These are phyloP conservation scores for Maniola jurtina DNA, from an alignment of 1,140 invertebrate genomes.

Conservation along the genomic window DNA sequence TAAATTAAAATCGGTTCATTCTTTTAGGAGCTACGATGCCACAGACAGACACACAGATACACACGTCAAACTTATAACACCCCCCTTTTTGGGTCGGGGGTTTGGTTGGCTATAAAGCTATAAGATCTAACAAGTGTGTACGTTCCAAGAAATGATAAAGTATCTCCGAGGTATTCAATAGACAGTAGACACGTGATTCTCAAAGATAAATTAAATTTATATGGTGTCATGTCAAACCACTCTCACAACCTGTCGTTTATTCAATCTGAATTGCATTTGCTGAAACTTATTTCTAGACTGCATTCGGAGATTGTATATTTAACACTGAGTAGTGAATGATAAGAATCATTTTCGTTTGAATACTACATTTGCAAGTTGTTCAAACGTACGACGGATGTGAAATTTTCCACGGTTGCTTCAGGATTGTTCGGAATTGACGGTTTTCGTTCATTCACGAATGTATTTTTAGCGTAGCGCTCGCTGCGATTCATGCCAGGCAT, in stretches of 20 bases:
- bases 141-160: too few relatives aligned
- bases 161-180: not conserved
- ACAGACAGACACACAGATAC: too few relatives aligned
- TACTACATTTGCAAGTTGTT: constrained; percentile 12
- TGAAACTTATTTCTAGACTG: constrained; percentile 23
- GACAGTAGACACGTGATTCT: constrained; percentile 7
- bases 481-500: constrained; percentile 33
- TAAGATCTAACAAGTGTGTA: too few relatives aligned
- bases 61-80: too few relatives aligned
- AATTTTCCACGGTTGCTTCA: constrained; percentile 65
- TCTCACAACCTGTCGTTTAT: constrained; percentile 36
- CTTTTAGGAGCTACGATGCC: too few relatives aligned
- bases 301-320: not conserved
- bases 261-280: constrained; percentile 29
- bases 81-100: too few relatives aligned
- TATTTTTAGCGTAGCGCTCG: constrained; percentile 54
- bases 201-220: constrained; percentile 22
- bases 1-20: too few relatives aligned
- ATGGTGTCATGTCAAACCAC: constrained; percentile 18
- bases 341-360: constrained; percentile 18
- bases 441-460: constrained; percentile 66
- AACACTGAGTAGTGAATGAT: constrained; percentile 20
- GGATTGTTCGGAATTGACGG: constrained; percentile 45
- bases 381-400: constrained; percentile 52
- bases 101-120: too few relatives aligned